Conservation (phyloP, 1,140 invertebrate species). For the Lordiphosa stackelbergi region DNA sequence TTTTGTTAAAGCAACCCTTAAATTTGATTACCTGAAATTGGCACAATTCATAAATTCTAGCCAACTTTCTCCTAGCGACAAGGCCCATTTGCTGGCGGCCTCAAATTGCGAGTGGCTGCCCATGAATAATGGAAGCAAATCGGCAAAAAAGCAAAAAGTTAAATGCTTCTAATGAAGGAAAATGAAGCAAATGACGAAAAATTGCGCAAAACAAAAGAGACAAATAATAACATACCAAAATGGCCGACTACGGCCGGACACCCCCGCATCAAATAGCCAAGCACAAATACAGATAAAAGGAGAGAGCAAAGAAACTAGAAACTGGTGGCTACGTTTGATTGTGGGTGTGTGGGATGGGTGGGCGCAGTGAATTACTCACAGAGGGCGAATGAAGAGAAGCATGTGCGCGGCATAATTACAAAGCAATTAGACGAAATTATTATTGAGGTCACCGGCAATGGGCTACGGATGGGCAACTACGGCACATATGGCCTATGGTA, state of each 20-base stretch:
- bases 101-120: slow-evolving; percentile 35
- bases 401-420: slow-evolving; percentile 74
- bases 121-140: slow-evolving; percentile 67
- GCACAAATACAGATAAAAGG: slow-evolving; percentile 2
- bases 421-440: slow-evolving; percentile 75
- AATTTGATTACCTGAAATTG: neutral
- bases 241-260: slow-evolving; percentile 34
- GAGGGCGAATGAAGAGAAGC: slow-evolving; percentile 66
- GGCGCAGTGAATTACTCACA: slow-evolving; percentile 58
- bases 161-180: slow-evolving; percentile 72
- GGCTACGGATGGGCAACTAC: slow-evolving; percentile 10
- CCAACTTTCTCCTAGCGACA: slow-evolving; percentile 1
- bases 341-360: slow-evolving; percentile 9
- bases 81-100: slow-evolving; percentile 26
- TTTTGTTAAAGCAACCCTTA: neutral
- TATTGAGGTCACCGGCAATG: slow-evolving; percentile 56
- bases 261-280: slow-evolving; percentile 8
- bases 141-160: slow-evolving; percentile 70
- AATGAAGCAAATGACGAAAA: slow-evolving; percentile 72
- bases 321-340: neutral
- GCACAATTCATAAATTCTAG: slow-evolving; percentile 1
- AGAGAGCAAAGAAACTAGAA: slow-evolving; percentile 5
- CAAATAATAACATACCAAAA: slow-evolving; percentile 69
- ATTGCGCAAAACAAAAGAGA: slow-evolving; percentile 69
- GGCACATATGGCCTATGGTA: slow-evolving; percentile 54